Evolutionary conservation across 1,140 invertebrate genomes (phyloP).

Genomic region (Orchestia grillus): DNA sequence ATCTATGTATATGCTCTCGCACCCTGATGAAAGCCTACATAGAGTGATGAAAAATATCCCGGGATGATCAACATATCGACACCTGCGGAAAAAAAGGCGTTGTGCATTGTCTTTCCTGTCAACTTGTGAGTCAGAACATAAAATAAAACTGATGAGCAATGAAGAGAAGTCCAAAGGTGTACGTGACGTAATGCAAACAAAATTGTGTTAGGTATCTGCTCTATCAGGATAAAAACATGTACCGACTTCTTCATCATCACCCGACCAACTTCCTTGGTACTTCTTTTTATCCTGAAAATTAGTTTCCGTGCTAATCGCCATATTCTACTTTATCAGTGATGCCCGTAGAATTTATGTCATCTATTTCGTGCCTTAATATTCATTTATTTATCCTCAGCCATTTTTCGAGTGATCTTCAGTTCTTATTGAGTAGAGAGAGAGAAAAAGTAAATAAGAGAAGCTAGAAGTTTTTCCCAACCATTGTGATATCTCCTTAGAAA

Average conservation of each 20-base stretch:
- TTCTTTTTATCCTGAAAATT: too few species aligned
- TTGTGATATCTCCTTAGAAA: not conserved
- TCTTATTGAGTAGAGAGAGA: not conserved
- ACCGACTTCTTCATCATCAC: too few species aligned
- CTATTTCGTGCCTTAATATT: not conserved
- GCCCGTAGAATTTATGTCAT: not conserved
- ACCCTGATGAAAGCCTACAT: not conserved
- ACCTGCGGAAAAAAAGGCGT: not conserved
- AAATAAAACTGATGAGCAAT: not conserved
- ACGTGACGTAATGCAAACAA: not conserved
- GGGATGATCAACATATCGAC: not conserved
- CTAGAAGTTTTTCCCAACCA: not conserved
- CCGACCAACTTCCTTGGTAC: too few species aligned
- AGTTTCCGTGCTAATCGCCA: not conserved
- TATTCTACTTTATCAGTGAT: not conserved
- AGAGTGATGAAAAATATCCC: not conserved
- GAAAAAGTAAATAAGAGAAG: not conserved
- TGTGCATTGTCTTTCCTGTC: not conserved
- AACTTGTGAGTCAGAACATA: not conserved
- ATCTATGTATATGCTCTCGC: too few species aligned
- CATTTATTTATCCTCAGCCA: not conserved
- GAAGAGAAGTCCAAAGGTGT: not conserved
- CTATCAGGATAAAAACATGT: too few species aligned
- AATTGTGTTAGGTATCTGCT: not conserved
- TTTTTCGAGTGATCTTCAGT: not conserved